A percentile compares a stretch with the other conserved stretches of the same genome.
These are phyloP conservation scores for Mionectes macconnelli DNA, from an alignment of 2,113 vertebrate species.

Conservation along the genomic window DNA sequence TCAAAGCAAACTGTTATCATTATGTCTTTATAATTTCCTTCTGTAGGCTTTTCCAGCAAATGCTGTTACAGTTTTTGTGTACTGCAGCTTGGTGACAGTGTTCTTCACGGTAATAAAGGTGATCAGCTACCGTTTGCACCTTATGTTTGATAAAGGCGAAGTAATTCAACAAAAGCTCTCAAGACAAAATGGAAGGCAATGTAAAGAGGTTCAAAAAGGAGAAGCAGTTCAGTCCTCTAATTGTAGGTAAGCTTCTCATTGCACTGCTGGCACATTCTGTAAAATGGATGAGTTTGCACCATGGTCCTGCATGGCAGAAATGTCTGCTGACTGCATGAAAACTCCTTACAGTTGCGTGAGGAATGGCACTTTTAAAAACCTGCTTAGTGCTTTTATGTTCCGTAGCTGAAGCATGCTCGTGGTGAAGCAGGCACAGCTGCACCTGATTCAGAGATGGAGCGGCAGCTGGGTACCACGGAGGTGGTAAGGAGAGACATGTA, in stretches of 20 bases:
- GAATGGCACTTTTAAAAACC: neutral
- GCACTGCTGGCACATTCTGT: neutral
- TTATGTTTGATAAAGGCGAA: slow-evolving; percentile 93
- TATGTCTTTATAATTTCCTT: slow-evolving; percentile 12
- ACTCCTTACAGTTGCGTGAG: neutral
- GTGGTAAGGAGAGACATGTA: neutral
- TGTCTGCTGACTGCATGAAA: neutral
- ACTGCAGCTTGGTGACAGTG: slow-evolving; percentile 87
- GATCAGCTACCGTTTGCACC: slow-evolving; percentile 90
- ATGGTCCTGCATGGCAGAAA: neutral
- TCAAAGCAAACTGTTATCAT: neutral
- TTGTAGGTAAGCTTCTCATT: slow-evolving; percentile 72
- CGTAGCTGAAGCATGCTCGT: neutral
- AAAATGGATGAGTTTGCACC: neutral
- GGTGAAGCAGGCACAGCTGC: neutral
- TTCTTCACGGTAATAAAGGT: slow-evolving; percentile 92
- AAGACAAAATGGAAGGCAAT: slow-evolving; percentile 74
- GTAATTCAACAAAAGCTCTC: slow-evolving; percentile 78
- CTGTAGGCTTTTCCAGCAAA: slow-evolving; percentile 89
- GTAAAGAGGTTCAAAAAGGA: slow-evolving; percentile 73
- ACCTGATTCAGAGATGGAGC: neutral
- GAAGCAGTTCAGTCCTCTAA: slow-evolving; percentile 66
- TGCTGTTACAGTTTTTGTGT: slow-evolving; percentile 85
- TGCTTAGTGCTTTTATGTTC: neutral
- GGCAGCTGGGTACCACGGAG: neutral